phyloP scores from a whole-genome alignment of 2,113 vertebrate genomes.

The Colistium nudipinnis region DNA sequence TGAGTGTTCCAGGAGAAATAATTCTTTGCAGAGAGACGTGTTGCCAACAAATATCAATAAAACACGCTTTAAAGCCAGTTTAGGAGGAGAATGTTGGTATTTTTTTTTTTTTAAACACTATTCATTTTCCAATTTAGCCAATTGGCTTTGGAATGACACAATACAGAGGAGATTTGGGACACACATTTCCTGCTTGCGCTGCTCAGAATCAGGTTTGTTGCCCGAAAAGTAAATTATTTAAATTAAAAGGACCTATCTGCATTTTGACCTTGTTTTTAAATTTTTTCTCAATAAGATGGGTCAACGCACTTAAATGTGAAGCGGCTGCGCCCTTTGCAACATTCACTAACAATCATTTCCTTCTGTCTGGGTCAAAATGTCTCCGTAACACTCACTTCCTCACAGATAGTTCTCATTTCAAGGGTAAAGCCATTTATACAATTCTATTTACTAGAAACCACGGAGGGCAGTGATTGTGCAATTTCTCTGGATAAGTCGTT shows the following conservation, averaged over 20 bases:
- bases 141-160: constrained; percentile 23
- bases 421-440: constrained; percentile 56
- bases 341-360: constrained; percentile 67
- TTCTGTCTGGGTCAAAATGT: constrained; percentile 78
- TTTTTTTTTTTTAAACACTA: constrained; percentile 1
- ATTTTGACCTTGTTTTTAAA: not conserved
- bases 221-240: not conserved
- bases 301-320: constrained; percentile 5
- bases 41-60: constrained; percentile 26
- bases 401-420: constrained; percentile 81
- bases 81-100: not conserved
- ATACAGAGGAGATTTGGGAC: not conserved
- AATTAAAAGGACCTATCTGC: not conserved
- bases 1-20: constrained; percentile 58
- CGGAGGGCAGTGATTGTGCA: constrained; percentile 43
- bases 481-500: constrained; percentile 22
- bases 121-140: constrained; percentile 15
- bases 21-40: not conserved
- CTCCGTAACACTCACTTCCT: constrained; percentile 77
- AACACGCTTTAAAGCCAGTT: not conserved
- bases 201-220: not conserved
- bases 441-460: constrained; percentile 60
- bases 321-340: constrained; percentile 15
- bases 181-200: not conserved
- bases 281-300: not conserved